Percentiles rank a stretch among this genome's conserved stretches.
These are phyloP conservation scores for Microchirus variegatus DNA, from an alignment of 2,797 vertebrate species.

Conservation along the genomic window DNA sequence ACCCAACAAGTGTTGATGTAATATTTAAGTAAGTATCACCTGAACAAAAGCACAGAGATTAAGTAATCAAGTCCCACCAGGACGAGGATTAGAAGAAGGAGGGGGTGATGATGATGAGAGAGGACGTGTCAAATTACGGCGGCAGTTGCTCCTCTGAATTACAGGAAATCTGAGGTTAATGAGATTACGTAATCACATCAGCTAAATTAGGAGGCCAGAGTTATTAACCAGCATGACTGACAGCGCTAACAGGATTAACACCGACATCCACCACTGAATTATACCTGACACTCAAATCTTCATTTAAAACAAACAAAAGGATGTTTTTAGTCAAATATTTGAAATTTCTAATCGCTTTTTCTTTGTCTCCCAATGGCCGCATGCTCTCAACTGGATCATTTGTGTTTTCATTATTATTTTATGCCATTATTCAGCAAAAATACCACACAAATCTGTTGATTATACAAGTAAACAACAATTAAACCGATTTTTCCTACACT, in stretches of 20 bases:
- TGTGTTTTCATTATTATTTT: no score
- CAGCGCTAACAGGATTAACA: not conserved
- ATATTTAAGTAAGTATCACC: not conserved
- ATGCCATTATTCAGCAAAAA: no score
- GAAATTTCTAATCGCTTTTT: no score
- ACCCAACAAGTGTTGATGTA: not conserved
- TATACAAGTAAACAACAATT: no score
- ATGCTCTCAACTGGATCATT: no score
- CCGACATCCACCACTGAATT: no score
- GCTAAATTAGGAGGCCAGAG: not conserved
- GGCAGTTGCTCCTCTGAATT: constrained; percentile 26
- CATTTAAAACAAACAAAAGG: no score
- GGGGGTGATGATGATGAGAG: constrained; percentile 21
- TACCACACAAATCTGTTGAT: no score
- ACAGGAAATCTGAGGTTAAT: constrained; percentile 60
- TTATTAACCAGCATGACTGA: not conserved
- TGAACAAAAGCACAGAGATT: constrained; percentile 21
- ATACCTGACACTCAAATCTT: no score
- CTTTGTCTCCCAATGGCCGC: no score
- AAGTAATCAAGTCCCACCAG: constrained; percentile 13
- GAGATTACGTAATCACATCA: constrained; percentile 55
- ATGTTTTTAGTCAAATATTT: no score
- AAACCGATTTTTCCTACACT: no score
- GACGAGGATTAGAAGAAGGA: constrained; percentile 19
- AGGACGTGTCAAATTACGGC: constrained; percentile 55